Conservation (phyloP, 2,113 vertebrate genomes). For the Burhinus oedicnemus region DNA sequence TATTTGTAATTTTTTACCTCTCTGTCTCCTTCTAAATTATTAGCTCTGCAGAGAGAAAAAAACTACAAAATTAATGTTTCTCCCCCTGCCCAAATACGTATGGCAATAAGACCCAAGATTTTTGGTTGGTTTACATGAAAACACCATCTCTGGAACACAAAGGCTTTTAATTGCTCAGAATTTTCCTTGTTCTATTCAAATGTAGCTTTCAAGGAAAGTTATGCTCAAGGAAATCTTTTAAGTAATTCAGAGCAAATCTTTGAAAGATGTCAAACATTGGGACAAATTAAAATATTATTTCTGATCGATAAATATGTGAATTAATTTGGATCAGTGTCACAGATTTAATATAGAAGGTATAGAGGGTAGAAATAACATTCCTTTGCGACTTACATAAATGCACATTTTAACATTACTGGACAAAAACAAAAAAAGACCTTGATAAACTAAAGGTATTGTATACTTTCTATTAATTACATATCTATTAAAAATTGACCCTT, state of each 20-base stretch:
- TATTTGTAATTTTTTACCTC: neutral
- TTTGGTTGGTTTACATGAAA: neutral
- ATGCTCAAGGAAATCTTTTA: neutral
- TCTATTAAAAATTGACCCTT: neutral
- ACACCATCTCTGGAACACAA: neutral
- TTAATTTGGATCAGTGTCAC: neutral
- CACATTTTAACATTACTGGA: neutral
- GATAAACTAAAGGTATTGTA: neutral
- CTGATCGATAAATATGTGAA: neutral
- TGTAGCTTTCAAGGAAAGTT: neutral
- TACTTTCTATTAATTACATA: neutral
- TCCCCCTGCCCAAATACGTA: neutral
- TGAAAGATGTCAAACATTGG: neutral
- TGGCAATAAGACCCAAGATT: neutral
- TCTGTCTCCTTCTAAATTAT: neutral
- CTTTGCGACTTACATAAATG: neutral
- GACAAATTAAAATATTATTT: neutral
- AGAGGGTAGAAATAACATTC: neutral
- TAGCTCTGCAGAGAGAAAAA: neutral
- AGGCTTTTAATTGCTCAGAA: neutral
- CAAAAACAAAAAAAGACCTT: neutral
- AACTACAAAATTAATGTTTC: rapidly evolving
- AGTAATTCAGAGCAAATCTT: neutral
- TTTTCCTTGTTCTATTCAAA: neutral
- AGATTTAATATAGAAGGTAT: neutral